A percentile compares a stretch with the other conserved stretches of the same genome.
phyloP scores from a whole-genome alignment of 2,888 invertebrate species.

The Danaus chrysippus region DNA sequence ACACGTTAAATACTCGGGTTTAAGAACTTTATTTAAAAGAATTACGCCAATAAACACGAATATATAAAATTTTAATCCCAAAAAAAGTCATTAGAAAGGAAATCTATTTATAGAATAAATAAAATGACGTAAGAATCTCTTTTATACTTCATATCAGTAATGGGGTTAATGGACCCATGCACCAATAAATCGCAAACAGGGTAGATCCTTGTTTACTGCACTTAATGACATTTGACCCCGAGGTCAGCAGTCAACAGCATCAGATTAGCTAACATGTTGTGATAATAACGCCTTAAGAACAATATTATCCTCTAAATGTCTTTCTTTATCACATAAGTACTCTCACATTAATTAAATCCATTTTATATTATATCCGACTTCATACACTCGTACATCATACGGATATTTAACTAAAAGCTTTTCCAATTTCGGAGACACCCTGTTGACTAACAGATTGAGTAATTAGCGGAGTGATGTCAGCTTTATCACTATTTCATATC shows the following conservation, averaged over 20 bases:
- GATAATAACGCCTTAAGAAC: too few species aligned
- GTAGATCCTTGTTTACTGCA: constrained; percentile 6
- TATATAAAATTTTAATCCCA: too few species aligned
- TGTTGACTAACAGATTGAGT: constrained; percentile 21
- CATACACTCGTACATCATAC: constrained; percentile 24
- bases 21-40: too few species aligned
- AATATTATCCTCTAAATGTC: too few species aligned
- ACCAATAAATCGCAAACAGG: constrained; percentile 3
- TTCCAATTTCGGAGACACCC: constrained; percentile 24
- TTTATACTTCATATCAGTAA: neutral
- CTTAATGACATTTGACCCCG: neutral
- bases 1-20: too few species aligned
- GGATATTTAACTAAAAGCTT: constrained; percentile 26
- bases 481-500: constrained; percentile 5
- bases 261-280: too few species aligned
- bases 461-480: constrained; percentile 29
- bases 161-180: constrained; percentile 1
- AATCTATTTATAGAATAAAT: neutral
- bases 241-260: neutral
- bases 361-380: constrained; percentile 18
- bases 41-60: too few species aligned
- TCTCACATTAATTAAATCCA: neutral
- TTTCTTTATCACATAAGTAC: too few species aligned
- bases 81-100: neutral
- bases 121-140: neutral